Evolutionary conservation across 2,113 vertebrate genomes (phyloP), one percentile per base, ranked within the genome.

Genomic region (Sprattus sprattus): DNA sequence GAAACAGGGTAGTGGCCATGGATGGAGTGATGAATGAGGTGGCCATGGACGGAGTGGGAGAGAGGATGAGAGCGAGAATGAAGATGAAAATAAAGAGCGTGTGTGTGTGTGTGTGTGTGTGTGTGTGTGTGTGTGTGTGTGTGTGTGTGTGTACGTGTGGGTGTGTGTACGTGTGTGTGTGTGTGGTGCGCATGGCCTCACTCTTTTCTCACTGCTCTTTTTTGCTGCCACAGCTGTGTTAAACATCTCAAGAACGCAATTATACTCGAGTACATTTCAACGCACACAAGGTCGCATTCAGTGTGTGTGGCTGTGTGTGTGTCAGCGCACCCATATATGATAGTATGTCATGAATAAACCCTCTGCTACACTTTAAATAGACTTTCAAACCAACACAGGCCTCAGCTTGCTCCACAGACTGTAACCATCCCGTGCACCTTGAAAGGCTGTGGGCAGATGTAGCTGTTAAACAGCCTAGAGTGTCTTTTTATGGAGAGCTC

Each of bases 241-340:
- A 78, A 78, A 78, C 71, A 78, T 78, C 15, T 78, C 71, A 78
- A 78, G 25, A 71, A 78, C 32, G 71, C 71, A 78, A 39, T 78
- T 78, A 78, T 32, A 32, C 64, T 32, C 28, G 28, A 32, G 25
- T 78, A 9, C 25, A 32, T 78, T 78, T 78, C 25, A 39, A 80
- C 47, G 1, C 45, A 84, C 52, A 45, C 64, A 32, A 32, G n/a
- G 67, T 57, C 39, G 28, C 45, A 25, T 20, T 78, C 4, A 49
- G 18, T 46, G 50, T 44, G 50, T 39, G 64, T 84, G 57, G 46
- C 44, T 32, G 82, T 16, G 6, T 45, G 54, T 57, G 11, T 82
- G 47, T 9, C 22, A 25, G 2, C 32, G 25, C 32, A 25, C 32
- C 8, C 25, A 28, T 32, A 28, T 71, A 32, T 10, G 3, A 13